A percentile compares a stretch with the other conserved stretches of the same genome.
Conservation (phyloP, 1,140 invertebrate genomes). For the Stenopsyche tienmushanensis region DNA sequence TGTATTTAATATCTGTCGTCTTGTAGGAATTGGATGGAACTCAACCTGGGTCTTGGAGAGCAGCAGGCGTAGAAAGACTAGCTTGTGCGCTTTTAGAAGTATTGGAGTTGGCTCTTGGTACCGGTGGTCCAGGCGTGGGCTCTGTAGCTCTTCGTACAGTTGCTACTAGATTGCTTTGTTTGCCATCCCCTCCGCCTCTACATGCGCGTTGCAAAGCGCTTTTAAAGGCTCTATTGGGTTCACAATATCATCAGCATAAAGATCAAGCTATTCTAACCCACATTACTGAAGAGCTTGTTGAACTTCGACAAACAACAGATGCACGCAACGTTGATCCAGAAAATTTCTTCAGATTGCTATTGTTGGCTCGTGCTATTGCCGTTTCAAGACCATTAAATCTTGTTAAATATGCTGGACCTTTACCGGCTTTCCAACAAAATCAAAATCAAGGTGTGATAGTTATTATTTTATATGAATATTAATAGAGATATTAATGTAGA, state of each 20-base stretch:
- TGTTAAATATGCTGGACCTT: constrained; percentile 71
- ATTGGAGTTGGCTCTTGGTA: constrained; percentile 46
- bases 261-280: constrained; percentile 76
- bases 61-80: constrained; percentile 50
- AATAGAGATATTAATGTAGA: background rate
- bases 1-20: background rate
- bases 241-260: constrained; percentile 84
- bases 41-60: constrained; percentile 43
- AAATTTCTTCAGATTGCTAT: constrained; percentile 82
- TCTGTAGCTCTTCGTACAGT: constrained; percentile 54
- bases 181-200: constrained; percentile 78
- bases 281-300: constrained; percentile 69
- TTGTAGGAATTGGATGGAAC: constrained; percentile 11
- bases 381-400: constrained; percentile 81
- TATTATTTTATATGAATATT: constrained; percentile 13
- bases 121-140: constrained; percentile 31
- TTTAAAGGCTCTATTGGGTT: constrained; percentile 75
- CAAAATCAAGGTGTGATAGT: constrained; percentile 9
- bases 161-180: constrained; percentile 76
- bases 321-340: constrained; percentile 81
- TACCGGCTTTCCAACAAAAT: constrained; percentile 44
- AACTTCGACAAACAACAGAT: constrained; percentile 62
- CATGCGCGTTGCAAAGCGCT: constrained; percentile 78
- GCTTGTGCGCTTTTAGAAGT: constrained; percentile 52
- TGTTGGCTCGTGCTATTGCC: constrained; percentile 83